phyloP scores from a whole-genome alignment of 2,113 vertebrate genomes.

The Carassius gibelio region DNA sequence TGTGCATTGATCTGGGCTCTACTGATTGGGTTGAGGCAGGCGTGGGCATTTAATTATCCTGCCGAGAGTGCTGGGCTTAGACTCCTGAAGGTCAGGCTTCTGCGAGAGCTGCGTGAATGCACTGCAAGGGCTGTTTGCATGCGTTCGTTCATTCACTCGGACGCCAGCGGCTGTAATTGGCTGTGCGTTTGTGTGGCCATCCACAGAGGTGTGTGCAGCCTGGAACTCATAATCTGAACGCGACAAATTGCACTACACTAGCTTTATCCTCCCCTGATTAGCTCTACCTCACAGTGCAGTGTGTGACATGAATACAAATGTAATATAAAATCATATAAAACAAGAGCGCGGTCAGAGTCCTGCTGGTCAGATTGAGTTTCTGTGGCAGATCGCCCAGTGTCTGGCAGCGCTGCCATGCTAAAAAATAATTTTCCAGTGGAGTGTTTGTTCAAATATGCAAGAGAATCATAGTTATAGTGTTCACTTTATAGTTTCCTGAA shows the following conservation, averaged over 20 bases:
- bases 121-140: background rate
- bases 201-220: slow-evolving; percentile 45
- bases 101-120: background rate
- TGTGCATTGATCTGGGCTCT: slow-evolving; percentile 72
- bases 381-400: background rate
- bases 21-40: slow-evolving; percentile 74
- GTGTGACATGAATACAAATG: slow-evolving; percentile 11
- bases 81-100: slow-evolving; percentile 75
- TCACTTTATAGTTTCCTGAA: background rate
- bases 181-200: slow-evolving; percentile 65
- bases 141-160: background rate
- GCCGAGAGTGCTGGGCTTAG: slow-evolving; percentile 68
- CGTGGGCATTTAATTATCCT: slow-evolving; percentile 77
- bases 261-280: slow-evolving; percentile 16
- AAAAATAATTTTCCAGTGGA: background rate
- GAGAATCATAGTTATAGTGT: background rate
- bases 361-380: slow-evolving; percentile 4
- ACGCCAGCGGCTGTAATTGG: slow-evolving; percentile 61
- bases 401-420: background rate
- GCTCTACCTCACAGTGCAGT: background rate
- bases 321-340: background rate
- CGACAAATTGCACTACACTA: slow-evolving; percentile 26
- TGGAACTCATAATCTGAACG: background rate
- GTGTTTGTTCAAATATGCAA: background rate
- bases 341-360: background rate